Base-by-base conservation (phyloP, 2,888 invertebrate genomes). In the Corythucha ciliata region DNA sequence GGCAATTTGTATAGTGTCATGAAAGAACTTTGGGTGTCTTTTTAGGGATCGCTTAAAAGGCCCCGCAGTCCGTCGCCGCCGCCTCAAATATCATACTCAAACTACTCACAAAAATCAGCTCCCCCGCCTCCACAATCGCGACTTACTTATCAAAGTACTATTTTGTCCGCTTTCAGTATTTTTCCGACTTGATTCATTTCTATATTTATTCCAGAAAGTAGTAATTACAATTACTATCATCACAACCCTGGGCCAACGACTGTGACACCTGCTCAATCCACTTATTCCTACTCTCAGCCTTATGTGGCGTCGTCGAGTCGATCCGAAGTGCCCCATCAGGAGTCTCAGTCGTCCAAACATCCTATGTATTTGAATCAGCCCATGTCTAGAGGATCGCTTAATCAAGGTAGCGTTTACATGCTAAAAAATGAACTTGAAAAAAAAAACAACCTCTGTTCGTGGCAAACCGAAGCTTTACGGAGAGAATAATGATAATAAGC, bases 61-160 rank as follows among this genome's bases (percentile, higher is more conserved):
- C 72, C 74, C 62, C 69, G 81, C 65, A 76, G 82, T 71, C 82
- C 83, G 12, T 76, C 75, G 40, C 77, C 76, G 21, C 75, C 74
- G 7, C 73, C 74, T 24, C 57, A 56, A n/a, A 45, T 40, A 16
- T 60, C 57, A 41, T 58, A 57, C 32, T 48, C 56, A 20, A 54
- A 58, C 24, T 58, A 59, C 34, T 52, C 54, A 21, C 58, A 59
- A 42, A 57, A 59, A 25, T 44, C 52, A 33, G 40, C 55, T 26
- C 37, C 26, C 3, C 49, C 27, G 21, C 49, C 22, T 26, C 51
- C 52, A 4, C 52, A 50, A 8, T 50, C 37, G 14, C 54, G 40
- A 10, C 50, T 49, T 21, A 44, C 52, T 1, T 57, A 54, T 48
- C 56, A 54, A 25, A 57, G 52, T 45, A 42, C 25, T 42, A 36